Base-by-base conservation (phyloP, 2,797 vertebrate species). In the Tympanoctomys barrerae region DNA sequence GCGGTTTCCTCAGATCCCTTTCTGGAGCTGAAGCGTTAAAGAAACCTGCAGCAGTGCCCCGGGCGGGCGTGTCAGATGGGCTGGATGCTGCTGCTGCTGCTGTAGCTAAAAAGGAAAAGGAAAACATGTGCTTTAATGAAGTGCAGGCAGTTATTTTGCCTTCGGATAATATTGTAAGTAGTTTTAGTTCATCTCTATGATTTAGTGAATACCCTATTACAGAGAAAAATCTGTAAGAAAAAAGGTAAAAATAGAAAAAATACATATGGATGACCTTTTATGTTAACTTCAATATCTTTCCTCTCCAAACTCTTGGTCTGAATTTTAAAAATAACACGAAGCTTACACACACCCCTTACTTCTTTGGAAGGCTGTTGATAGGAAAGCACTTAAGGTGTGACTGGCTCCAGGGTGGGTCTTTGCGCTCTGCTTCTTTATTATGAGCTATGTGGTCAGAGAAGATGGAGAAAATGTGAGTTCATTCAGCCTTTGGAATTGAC, bases 271-370 rank as follows among this genome's bases (percentile, higher is more conserved):
- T 42, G 78, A 84, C 80, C 54, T 42, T 82, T 80, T 75, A 33
- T 66, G 71, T 87, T 80, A 89, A 87, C 73, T 70, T 82, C 36
- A 87, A 0, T 70, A 19, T 66, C 36, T 85, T 86, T 19, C 36
- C 5, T 13, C 64, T 28, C 68, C 92, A 71, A 59, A 21, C 18
- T 89, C 71, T 49, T 87, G 24, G 16, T 62, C 28, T 52, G 21
- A 87, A 93, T 80, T 95, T 78, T 64, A 68, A 91, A 95, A 91
- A 42, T 1, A 3, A 57, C 11, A n/a, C 87, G 49, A 71, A 85
- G 6, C 61, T 75, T 75, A 71, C 46, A 5, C n/a, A 59, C 8
- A 68, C 0, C 83, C 89, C 92, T 89, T 19, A 16, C 33, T 42
- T 95, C 5, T 73, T 77, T 93, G 75, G 62, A 79, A 61, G 88